Base-by-base conservation (phyloP, 2,797 vertebrate genomes). In the Poecilia gillii region DNA sequence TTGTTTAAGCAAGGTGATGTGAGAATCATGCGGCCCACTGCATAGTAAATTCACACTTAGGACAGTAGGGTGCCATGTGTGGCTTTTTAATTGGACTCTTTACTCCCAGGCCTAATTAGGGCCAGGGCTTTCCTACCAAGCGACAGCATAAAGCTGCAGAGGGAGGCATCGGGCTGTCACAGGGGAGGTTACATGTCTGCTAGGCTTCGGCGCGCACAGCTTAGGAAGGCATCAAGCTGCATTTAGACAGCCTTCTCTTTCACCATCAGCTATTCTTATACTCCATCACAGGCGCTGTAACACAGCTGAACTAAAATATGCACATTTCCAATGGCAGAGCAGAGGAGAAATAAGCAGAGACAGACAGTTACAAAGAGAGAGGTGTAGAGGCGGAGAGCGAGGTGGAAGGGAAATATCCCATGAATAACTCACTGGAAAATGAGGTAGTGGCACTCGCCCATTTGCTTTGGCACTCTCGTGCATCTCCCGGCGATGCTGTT, bases 391-490 rank as follows among this genome's bases (percentile, higher is more conserved):
- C 80, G 79, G 83, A 90, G 83, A 91, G 75, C 53, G 74, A 83
- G 85, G 80, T 75, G 83, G 33, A 83, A 76, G 71, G 59, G 82
- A 88, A 83, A 88, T 74, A 89, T 89, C 46, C 87, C 87, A 88
- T 93, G 92, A 93, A 90, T 93, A 93, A 97, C 97, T 97, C 96
- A 98, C 97, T 93, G 98, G 98, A 92, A 99, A 98, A 96, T 98
- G 98, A 97, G 98, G 98, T 96, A 99, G 97, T 92, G 97, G 96
- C 95, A 98, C 97, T 74, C 96, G 97, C 94, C 98, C 98, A 71
- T 99, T 99, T 91, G 96, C 98, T 97, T 98, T 99, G 96, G 97
- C 96, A 89, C 98, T 99, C 96, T 99, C 97, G 88, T 99, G 98
- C 96, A 99, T 97, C 96, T 99, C 98, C 81, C 98, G 96, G 83